Base-by-base conservation (phyloP, 2,888 invertebrate genomes). In the Ecliptopera silaceata region DNA sequence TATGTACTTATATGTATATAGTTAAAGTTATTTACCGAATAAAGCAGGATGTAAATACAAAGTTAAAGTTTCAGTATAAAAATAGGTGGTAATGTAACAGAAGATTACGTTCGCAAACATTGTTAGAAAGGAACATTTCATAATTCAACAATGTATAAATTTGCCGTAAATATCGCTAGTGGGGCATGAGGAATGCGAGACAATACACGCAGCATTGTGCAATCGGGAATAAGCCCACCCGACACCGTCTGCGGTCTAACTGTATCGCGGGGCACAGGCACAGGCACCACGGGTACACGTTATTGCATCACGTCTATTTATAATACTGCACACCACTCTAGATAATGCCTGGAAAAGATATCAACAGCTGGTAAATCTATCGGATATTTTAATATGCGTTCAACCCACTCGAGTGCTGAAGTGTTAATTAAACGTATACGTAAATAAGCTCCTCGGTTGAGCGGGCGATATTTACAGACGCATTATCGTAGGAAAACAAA, bases 401-500 rank as follows among this genome's bases (percentile, higher is more conserved):
- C 62, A 63, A 65, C 69, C 65, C 69, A 73, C 73, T 79, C 71
- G 62, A 70, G 69, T 66, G 66, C 57, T 75, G 72, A 77, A 81
- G 79, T 77, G 80, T 81, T 84, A 84, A 85, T 84, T 82, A 81
- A 77, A 79, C 69, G 74, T 78, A 77, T 76, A 79, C 71, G 72
- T 72, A 81, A 80, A 82, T 80, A 81, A 75, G 76, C 75, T 69
- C 62, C 63, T 65, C 66, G 64, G 68, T 69, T 69, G 78, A 73
- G 70, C 75, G 77, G 69, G 74, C 64, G 74, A 70, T 86, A 81
- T 86, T 86, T 84, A 83, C 84, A 78, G 73, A 82, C 73, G 71
- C 85, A 84, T 84, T 84, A 86, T 80, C 75, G 75, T 76, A 77
- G 71, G 72, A 80, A 84, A 86, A 84, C 82, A 86, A 82, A 80